Percentiles rank a stretch among this genome's conserved stretches.
Evolutionary conservation across 1,140 invertebrate species (phyloP).

Genomic region (Maconellicoccus hirsutus): DNA sequence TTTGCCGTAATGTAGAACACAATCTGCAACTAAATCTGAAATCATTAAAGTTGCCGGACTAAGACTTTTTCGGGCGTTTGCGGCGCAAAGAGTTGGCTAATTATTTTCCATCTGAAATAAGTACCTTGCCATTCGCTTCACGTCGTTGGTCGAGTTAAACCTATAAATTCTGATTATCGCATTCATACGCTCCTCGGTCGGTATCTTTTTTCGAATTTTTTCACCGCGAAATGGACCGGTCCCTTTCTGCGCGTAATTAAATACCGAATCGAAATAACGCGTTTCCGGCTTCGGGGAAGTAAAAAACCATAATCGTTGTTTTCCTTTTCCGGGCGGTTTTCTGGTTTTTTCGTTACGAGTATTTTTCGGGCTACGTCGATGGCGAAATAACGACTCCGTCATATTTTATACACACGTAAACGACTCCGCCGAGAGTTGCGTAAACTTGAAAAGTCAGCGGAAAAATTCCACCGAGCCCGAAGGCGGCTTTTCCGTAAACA

Average conservation of each 20-base stretch:
- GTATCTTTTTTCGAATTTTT: no score
- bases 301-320: not conserved
- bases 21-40: not conserved
- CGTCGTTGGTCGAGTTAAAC: not conserved
- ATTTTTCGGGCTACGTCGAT: not conserved
- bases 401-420: not conserved
- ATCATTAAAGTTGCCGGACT: slow-evolving; percentile 4
- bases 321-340: not conserved
- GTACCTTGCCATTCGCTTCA: not conserved
- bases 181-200: not conserved
- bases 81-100: not conserved
- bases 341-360: not conserved
- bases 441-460: slow-evolving; percentile 1
- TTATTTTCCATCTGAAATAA: not conserved
- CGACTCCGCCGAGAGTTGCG: not conserved
- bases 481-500: no score
- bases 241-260: not conserved
- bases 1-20: not conserved
- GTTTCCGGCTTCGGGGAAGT: not conserved
- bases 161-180: slow-evolving; percentile 9
- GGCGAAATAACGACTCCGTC: not conserved
- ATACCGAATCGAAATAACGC: not conserved
- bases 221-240: no score
- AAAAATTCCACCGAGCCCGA: not conserved
- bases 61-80: not conserved